Base-by-base conservation (phyloP, 1,140 invertebrate genomes). In the Kradibia gibbosae region DNA sequence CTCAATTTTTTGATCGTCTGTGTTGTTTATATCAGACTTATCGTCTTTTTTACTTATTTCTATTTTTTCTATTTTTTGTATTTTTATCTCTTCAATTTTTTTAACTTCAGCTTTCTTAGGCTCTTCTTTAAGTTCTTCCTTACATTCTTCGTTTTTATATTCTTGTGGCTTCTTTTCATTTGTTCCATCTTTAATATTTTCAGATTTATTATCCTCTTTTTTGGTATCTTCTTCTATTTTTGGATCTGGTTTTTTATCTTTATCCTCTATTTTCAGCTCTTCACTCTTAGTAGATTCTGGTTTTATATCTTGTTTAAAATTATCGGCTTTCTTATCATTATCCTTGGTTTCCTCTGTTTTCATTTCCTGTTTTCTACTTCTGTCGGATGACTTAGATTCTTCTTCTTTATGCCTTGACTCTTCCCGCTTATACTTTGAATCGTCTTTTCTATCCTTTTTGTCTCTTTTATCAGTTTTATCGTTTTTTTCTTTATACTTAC, bases 381-480 rank as follows among this genome's bases (percentile, higher is more conserved):
- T 83, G 45, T 83, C 80, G 39, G 83, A 81, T 65, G 83, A 80
- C 48, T 85, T 86, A 48, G 65, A 80, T n/a, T 34, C 70, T 34
- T 85, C 84, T 39, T 77, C 80, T 15, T 83, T 83, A 22, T 78
- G 73, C 50, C 78, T 86, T 0, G 75, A 25, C 15, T 84, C 73
- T 53, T 85, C 83, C 31, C 55, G 81, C 55, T 84, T 86, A 50
- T 84, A 73, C n/a, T 84, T 85, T 17, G 73, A 81, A 45, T 86
- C 84, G n/a, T 86, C 84, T 25, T 82, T 85, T 22, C 78, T 86
- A 67, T 70, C 84, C 20, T 85, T 84, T 0, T 85, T 86, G 8
- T 81, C 72, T 67, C 60, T 72, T 48, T 77, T 84, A n/a, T 88
- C 85, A 15, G 84, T 84, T 57, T 84, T 88, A 39, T 84, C 87